Evolutionary conservation across 2,888 invertebrate genomes (phyloP).

Genomic region (Ligdia adustata): DNA sequence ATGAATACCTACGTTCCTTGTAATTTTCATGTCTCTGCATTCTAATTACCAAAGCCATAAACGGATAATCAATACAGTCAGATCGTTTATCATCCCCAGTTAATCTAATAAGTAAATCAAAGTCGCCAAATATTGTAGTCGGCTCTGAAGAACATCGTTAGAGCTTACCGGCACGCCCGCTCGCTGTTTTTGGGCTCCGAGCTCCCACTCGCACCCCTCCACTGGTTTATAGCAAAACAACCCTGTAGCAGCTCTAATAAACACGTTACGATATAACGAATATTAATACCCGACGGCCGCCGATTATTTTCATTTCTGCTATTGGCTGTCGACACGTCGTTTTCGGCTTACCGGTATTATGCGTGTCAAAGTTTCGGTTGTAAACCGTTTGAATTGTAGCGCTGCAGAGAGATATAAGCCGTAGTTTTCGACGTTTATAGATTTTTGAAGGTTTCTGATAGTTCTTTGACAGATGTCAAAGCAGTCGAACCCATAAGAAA

Average conservation of each 20-base stretch:
- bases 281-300: constrained; percentile 73
- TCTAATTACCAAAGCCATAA: constrained; percentile 3
- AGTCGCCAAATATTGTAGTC: constrained; percentile 63
- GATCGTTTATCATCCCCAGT: constrained; percentile 35
- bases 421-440: background rate
- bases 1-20: too few species aligned
- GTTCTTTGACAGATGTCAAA: constrained; percentile 1
- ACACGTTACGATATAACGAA: constrained; percentile 74
- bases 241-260: constrained; percentile 64
- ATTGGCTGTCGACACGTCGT: constrained; percentile 60
- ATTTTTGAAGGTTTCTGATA: too few species aligned
- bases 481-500: background rate
- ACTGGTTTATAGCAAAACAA: constrained; percentile 36
- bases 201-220: constrained; percentile 31
- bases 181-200: constrained; percentile 66
- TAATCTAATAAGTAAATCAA: constrained; percentile 77
- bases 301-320: constrained; percentile 66
- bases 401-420: background rate
- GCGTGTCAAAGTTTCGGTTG: constrained; percentile 35
- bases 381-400: constrained; percentile 5
- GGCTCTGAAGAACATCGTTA: constrained; percentile 71
- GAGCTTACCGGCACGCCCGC: constrained; percentile 74
- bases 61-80: constrained; percentile 27
- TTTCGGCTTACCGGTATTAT: constrained; percentile 49
- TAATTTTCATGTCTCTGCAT: too few species aligned